Evolutionary conservation across 2,113 vertebrate species (phyloP).

Genomic region (Protobothrops flavoviridis): DNA sequence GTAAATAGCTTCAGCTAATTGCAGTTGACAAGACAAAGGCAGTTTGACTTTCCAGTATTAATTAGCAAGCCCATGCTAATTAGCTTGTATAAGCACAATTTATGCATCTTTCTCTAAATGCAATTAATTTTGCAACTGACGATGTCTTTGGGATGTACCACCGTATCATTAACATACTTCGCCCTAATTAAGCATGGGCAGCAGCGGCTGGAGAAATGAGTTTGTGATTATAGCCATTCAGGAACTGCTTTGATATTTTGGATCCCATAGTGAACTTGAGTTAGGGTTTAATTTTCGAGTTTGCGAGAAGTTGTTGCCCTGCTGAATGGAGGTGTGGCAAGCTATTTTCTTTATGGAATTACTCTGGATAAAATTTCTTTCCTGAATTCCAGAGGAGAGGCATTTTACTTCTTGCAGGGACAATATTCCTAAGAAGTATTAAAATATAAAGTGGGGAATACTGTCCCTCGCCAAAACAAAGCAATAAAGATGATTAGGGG

Average conservation of each 20-base stretch:
- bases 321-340: constrained; percentile 37
- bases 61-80: constrained; percentile 73
- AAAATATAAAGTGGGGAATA: not conserved
- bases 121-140: constrained; percentile 67
- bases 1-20: constrained; percentile 67
- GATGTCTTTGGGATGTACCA: constrained; percentile 53
- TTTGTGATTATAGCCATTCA: constrained; percentile 59
- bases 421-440: not conserved
- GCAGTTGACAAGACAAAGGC: constrained; percentile 71
- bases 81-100: constrained; percentile 69
- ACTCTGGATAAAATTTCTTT: constrained; percentile 16
- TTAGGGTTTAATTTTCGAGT: constrained; percentile 56
- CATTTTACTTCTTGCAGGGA: not conserved
- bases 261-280: constrained; percentile 53
- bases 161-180: constrained; percentile 64
- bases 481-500: not conserved
- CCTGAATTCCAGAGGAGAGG: not conserved
- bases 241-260: constrained; percentile 58
- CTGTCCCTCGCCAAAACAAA: not conserved
- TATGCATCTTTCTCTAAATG: constrained; percentile 67
- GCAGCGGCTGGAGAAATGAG: constrained; percentile 60
- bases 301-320: constrained; percentile 51
- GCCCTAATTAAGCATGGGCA: constrained; percentile 66
- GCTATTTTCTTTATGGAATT: constrained; percentile 32
- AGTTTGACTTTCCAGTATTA: constrained; percentile 74